Base-by-base conservation (phyloP, 2,113 vertebrate species). In the Cygnus atratus region DNA sequence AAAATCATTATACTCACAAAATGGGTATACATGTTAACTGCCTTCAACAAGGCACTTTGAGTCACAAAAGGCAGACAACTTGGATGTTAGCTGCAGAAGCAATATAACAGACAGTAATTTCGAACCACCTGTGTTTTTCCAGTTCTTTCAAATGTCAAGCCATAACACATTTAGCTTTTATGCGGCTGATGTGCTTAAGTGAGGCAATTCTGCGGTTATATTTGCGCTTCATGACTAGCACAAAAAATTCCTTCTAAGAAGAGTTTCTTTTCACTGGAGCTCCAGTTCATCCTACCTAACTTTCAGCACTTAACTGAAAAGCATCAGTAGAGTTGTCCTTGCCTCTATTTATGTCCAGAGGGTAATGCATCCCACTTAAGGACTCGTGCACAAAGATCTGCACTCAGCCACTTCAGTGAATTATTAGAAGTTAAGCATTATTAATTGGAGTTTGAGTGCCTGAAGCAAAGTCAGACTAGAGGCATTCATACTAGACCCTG, bases 81-180 rank as follows among this genome's bases (percentile, higher is more conserved):
- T 61, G 72, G 50, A 57, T 76, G 48, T 5, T 33, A 75, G 67
- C 43, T 80, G 72, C 76, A 84, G 84, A 37, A 78, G 68, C 70
- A 65, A 31, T 25, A 41, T 48, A 77, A 84, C 54, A 17, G 43
- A 24, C 29, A 72, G 87, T 79, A 72, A 93, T 92, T 93, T 84
- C 81, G 43, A 84, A 54, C 84, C 92, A 87, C 80, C 91, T 84
- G 84, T 66, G 1, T 76, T 88, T 82, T 20, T 2, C 66, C 93
- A 78, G 71, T 25, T 46, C 77, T 75, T 91, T 84, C 58, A 91
- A 89, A 92, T 91, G 94, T 75, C 94, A 93, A 62, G 65, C 88
- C 85, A 43, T 66, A 33, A 46, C 61, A 28, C 74, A 43, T 88
- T 92, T 50, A 86, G 67, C 24, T 89, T 96, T 95, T 62, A 83